Conservation (phyloP, 2,888 invertebrate species). For the Drosophila falleni region DNA sequence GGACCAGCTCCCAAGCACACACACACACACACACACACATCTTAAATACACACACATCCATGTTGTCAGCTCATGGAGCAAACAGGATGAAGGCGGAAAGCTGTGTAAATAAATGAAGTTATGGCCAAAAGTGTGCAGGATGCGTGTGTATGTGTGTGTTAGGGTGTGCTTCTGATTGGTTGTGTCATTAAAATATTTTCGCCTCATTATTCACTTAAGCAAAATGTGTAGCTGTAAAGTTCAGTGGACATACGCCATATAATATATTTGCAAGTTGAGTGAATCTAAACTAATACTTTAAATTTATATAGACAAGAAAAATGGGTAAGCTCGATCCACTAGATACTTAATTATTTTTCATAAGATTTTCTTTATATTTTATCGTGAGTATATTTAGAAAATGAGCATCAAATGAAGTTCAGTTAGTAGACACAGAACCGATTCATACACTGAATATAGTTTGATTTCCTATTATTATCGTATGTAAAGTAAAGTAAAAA, state of each 20-base stretch:
- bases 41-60: neutral
- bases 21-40: constrained; percentile 6
- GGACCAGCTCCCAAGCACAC: constrained; percentile 36
- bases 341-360: neutral
- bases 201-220: constrained; percentile 76
- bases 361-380: neutral
- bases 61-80: constrained; percentile 34
- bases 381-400: no score
- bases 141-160: constrained; percentile 10
- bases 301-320: neutral
- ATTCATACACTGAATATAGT: neutral
- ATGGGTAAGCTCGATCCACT: neutral
- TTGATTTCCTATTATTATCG: neutral
- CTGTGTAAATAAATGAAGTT: constrained; percentile 74
- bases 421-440: neutral
- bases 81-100: constrained; percentile 42
- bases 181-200: constrained; percentile 78
- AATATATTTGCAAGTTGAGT: neutral
- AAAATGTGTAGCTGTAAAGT: constrained; percentile 33
- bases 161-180: constrained; percentile 47
- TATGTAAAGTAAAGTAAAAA: neutral
- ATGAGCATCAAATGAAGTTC: neutral
- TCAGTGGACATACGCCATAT: constrained; percentile 1
- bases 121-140: constrained; percentile 34
- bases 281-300: neutral